Evolutionary conservation across 2,113 vertebrate species (phyloP).

Genomic region (Psilopsiagon aurifrons): DNA sequence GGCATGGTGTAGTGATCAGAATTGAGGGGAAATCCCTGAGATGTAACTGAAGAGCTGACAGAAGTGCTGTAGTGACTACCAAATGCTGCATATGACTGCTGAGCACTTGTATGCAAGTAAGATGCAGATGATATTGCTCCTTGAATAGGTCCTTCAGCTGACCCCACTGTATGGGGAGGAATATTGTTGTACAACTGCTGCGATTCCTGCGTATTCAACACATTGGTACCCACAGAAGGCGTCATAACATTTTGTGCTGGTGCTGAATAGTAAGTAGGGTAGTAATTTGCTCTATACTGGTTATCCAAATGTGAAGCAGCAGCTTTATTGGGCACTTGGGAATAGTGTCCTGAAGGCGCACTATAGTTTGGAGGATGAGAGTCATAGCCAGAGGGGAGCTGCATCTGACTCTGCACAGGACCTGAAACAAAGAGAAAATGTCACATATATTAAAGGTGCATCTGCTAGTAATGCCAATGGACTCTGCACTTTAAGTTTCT

Average conservation of each 20-base stretch:
- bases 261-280: constrained; percentile 79
- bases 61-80: constrained; percentile 80
- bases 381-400: constrained; percentile 78
- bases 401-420: constrained; percentile 81
- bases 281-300: constrained; percentile 80
- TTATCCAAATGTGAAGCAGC: constrained; percentile 74
- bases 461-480: not conserved
- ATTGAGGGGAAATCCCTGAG: constrained; percentile 79
- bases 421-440: constrained; percentile 73
- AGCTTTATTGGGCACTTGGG: constrained; percentile 82
- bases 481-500: not conserved
- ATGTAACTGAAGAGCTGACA: constrained; percentile 68
- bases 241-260: constrained; percentile 71
- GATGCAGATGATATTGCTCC: constrained; percentile 65
- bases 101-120: constrained; percentile 75
- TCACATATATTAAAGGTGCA: not conserved
- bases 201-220: constrained; percentile 68
- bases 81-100: constrained; percentile 78
- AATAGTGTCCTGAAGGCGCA: constrained; percentile 74
- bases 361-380: constrained; percentile 77
- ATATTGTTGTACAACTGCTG: constrained; percentile 74
- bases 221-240: constrained; percentile 54
- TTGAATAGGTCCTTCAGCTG: constrained; percentile 64
- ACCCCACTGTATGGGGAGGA: constrained; percentile 41
- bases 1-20: constrained; percentile 74